A percentile compares a stretch with the other conserved stretches of the same genome.
These are phyloP conservation scores for Capitella teleta DNA, from an alignment of 1,140 invertebrate species.

Conservation along the genomic window DNA sequence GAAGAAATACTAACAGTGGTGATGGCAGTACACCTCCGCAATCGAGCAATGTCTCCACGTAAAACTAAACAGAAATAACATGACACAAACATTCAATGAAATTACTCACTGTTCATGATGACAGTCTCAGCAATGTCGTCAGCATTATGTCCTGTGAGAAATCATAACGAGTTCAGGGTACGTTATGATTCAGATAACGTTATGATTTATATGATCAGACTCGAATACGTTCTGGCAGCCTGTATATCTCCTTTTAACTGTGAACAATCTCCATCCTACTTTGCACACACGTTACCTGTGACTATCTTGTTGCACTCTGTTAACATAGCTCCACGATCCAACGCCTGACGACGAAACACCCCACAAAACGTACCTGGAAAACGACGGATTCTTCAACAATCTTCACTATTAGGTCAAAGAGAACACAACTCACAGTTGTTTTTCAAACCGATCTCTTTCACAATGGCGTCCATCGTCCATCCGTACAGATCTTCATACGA, in stretches of 20 bases:
- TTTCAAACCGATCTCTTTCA: constrained; percentile 82
- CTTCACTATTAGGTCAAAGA: not conserved
- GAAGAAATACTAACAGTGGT: constrained; percentile 55
- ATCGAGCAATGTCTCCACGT: constrained; percentile 85
- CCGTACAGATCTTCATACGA: constrained; percentile 98
- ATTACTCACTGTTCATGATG: constrained; percentile 68
- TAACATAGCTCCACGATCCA: constrained; percentile 82
- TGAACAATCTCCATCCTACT: too few species aligned
- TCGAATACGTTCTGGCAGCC: too few species aligned
- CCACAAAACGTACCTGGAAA: constrained; percentile 78
- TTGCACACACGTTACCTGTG: too few species aligned
- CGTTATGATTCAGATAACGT: too few species aligned
- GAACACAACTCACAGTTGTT: constrained; percentile 70
- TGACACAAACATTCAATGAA: not conserved
- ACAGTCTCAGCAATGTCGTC: constrained; percentile 99
- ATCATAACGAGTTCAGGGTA: too few species aligned
- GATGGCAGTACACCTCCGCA: constrained; percentile 81
- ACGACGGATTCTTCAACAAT: not conserved
- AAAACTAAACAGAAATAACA: constrained; percentile 51
- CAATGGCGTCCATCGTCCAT: constrained; percentile 99
- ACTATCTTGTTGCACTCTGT: constrained; percentile 76
- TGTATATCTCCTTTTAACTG: too few species aligned
- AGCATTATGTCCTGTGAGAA: constrained; percentile 78
- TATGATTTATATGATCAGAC: too few species aligned
- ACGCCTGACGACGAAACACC: constrained; percentile 87